Conservation (phyloP, 2,113 vertebrate genomes). For the Sigmodon hispidus region DNA sequence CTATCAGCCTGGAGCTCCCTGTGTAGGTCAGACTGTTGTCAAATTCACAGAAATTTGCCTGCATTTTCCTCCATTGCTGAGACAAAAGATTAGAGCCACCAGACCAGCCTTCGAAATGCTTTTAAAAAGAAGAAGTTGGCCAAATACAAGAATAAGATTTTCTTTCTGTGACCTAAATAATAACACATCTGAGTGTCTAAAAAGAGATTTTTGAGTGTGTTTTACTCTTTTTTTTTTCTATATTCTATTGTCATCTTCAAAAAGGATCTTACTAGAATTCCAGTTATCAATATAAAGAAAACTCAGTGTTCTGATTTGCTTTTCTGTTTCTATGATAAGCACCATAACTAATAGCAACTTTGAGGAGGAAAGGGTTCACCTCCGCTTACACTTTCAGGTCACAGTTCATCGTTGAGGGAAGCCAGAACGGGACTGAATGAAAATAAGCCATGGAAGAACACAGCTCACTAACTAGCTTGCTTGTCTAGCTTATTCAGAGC, state of each 20-base stretch:
- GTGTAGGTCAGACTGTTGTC: not conserved
- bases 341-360: not conserved
- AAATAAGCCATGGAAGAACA: not conserved
- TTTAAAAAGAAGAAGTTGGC: slow-evolving; percentile 16
- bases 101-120: not conserved
- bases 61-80: not conserved
- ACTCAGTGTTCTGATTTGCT: not conserved
- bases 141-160: not conserved
- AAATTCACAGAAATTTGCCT: not conserved
- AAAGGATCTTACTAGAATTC: not conserved
- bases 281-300: not conserved
- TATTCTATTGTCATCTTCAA: not conserved
- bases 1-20: not conserved
- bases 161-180: slow-evolving; percentile 20
- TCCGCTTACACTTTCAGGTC: not conserved
- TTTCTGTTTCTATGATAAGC: not conserved
- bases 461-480: not conserved
- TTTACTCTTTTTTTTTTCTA: not conserved
- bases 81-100: not conserved
- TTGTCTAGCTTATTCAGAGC: not conserved
- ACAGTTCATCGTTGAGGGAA: not conserved
- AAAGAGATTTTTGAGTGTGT: not conserved
- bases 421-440: not conserved
- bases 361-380: too few species aligned
- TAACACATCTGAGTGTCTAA: not conserved